Evolutionary conservation across 2,113 vertebrate species (phyloP), one percentile per base, ranked within the genome.

Genomic region (Suncus etruscus): DNA sequence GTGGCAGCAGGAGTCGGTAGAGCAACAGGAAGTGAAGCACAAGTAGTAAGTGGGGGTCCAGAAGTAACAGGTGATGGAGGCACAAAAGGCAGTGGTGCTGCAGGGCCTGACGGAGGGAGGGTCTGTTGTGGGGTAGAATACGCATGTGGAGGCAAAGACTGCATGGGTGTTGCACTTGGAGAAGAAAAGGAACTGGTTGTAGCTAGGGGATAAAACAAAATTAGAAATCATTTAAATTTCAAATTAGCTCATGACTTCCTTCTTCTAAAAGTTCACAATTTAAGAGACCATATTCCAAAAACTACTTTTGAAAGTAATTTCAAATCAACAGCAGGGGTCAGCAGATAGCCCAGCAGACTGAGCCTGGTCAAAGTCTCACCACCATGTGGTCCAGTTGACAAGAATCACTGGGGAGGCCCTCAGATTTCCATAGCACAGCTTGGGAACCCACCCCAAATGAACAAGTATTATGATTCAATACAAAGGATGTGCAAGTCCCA

Each of bases 51-150:
- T 0, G 96, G 63, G 25, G 93, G 89, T 12, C n/a, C 77, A 6
- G 95, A 84, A 68, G 90, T 95, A 73, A 90, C 2, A 0, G 86
- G 0, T 1, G 96, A n/a, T 1, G 98, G 95, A 87, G 97, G 92
- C 94, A 95, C 96, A 47, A 97, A 97, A 15, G 97, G 93, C 84
- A 98, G 70, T 0, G 97, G 94, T 2, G 82, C 83, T 0, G 98
- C 96, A 12, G 97, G 95, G 48, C 86, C 93, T 82, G 95, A 6
- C 10, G 97, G 87, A 76, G 97, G 96, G 39, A 96, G 90, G 6
- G 97, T 54, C 0, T 97, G 94, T 31, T 97, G 94, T n/a, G 97
- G 85, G 6, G 96, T n/a, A n/a, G 97, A 18, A 50, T 97, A 97
- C 2, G 92, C 72, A 0, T 95, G 90, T 0, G 97, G 92, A 11